Evolutionary conservation across 2,113 vertebrate genomes (phyloP), one percentile per base, ranked within the genome.

Genomic region (Mellivora capensis): DNA sequence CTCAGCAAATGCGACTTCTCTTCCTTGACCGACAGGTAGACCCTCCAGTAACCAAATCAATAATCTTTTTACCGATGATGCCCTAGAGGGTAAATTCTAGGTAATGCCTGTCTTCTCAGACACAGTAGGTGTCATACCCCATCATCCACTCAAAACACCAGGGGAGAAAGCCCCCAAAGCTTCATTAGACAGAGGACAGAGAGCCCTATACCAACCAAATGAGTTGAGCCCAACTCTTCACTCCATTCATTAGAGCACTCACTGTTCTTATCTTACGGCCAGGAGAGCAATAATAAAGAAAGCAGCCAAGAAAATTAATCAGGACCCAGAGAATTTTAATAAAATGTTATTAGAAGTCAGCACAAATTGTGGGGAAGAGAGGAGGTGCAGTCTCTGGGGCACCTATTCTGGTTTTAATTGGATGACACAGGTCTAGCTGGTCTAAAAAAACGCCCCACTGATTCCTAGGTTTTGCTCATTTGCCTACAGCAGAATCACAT

Each of bases 261-360:
- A 4, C 80, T 90, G 57, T 95, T 90, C 97, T 93, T 29, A 80
- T 47, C 90, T 57, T 49, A 29, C 44, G 91, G 87, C 96, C 94
- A 96, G 79, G 76, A 97, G 52, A 93, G 95, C 67, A 91, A 89
- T 96, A 95, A 92, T 69, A 92, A 94, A 94, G 84, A 62, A 90
- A 90, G 69, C 54, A 96, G 90, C 81, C 83, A 92, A 94, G 90
- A 97, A 95, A 98, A 97, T 98, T 94, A 97, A 96, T 98, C 96
- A 96, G 95, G 72, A 96, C 64, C 76, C 87, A 96, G 97, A 96
- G 93, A 87, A 95, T 95, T 96, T 96, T 96, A 97, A 96, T 97
- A 97, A 96, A 97, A 97, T 61, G 94, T 98, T 98, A 97, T 96
- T 96, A 95, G 87, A 97, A 95, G 94, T 97, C 92, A 81, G 64